A percentile compares a stretch with the other conserved stretches of the same genome.
Conservation (phyloP, 2,797 vertebrate genomes). For the Liasis olivaceus region DNA sequence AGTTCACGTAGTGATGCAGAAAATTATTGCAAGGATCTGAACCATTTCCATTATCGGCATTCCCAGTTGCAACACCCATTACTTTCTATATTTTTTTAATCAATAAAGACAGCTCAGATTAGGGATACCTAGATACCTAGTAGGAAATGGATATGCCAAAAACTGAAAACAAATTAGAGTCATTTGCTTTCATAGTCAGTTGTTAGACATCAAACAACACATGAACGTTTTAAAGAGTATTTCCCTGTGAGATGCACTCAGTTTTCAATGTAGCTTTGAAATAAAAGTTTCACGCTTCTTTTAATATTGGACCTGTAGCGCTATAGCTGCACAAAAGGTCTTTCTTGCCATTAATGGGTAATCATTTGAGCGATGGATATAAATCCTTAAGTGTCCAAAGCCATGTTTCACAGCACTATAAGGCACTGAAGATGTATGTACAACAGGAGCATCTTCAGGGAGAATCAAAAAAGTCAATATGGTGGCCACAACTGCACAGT, state of each 20-base stretch:
- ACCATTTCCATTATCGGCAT: background rate
- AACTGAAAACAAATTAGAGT: background rate
- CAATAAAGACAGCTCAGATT: background rate
- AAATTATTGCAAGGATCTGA: background rate
- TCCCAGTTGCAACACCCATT: background rate
- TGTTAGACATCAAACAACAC: background rate
- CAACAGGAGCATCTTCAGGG: too few species aligned
- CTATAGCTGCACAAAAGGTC: background rate
- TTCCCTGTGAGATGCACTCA: background rate
- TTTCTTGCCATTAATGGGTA: background rate
- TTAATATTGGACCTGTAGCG: background rate
- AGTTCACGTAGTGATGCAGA: background rate
- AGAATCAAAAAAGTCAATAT: too few species aligned
- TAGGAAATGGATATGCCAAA: background rate
- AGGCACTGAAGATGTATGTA: too few species aligned
- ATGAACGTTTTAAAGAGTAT: background rate
- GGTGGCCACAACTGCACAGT: too few species aligned
- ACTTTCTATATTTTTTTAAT: background rate
- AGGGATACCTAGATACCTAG: background rate
- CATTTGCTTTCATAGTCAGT: background rate
- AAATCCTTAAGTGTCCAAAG: background rate
- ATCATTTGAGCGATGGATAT: background rate
- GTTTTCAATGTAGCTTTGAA: background rate
- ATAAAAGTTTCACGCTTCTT: background rate
- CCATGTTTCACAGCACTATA: too few species aligned